Evolutionary conservation across 2,888 invertebrate genomes (phyloP), one percentile per base, ranked within the genome.

Genomic region (Cryptus viduatorius): DNA sequence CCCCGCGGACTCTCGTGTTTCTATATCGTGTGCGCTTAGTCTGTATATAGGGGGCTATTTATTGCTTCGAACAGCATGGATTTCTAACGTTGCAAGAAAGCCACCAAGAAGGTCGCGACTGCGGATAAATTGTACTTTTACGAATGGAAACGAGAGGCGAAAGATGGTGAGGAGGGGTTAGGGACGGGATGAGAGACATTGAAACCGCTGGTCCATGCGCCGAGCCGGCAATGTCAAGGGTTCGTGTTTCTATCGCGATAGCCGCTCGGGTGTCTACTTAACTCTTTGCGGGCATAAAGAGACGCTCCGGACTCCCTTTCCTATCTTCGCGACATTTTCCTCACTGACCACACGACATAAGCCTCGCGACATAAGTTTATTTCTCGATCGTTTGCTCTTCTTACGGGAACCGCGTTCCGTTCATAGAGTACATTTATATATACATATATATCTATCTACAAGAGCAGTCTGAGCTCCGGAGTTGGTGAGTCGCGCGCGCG

Each of bases 201-300:
- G 61, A 53, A 76, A 71, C 61, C 31, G 44, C 42, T 24, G 65
- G 19, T 48, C 14, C 56, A 59, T 59, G 75, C 64, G 44, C 56
- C 44, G 64, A 59, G 69, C 24, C 37, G 37, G 31, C 64, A 53
- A 76, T 82, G 82, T 79, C 79, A 82, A 75, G 82, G 84, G 76
- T 79, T 84, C 84, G 82, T 67, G 79, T 84, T 84, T 82, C 82
- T 84, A 82, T 82, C 82, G 75, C 81, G 84, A 84, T 84, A 76
- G 77, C 72, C 61, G 64, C 24, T 19, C 50, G 64, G 61, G 19
- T 77, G 65, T 71, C 61, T 59, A 8, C 53, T 31, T 76, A 31
- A 71, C 69, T 64, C 71, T 65, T 53, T 56, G 46, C 4, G 37
- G 37, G 75, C 61, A 72, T 69, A 72, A 50, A 65, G 56, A 14